Conservation (phyloP, 2,797 vertebrate species). For the Hozukius guyotensis region DNA sequence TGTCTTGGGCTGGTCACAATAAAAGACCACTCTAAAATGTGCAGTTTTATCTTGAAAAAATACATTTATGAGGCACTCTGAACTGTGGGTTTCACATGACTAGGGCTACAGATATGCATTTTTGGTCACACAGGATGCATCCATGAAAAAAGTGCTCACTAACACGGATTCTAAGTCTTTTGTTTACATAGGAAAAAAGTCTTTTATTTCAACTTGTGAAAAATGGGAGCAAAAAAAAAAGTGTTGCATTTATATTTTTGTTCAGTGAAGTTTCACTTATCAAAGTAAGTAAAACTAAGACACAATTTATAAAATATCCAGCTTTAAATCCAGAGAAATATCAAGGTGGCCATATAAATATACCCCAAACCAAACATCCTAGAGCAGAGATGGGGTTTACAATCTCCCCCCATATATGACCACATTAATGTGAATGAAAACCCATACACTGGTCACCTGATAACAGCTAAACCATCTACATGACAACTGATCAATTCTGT, state of each 20-base stretch:
- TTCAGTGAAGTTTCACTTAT: neutral
- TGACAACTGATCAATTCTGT: neutral
- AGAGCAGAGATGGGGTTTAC: neutral
- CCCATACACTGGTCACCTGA: neutral
- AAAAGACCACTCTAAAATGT: neutral
- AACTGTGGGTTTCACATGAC: too few relatives aligned
- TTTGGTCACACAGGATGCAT: neutral
- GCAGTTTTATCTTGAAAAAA: too few relatives aligned
- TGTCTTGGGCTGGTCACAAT: neutral
- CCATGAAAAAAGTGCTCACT: neutral
- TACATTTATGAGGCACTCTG: too few relatives aligned
- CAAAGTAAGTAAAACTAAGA: too few relatives aligned
- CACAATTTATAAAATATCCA: too few relatives aligned
- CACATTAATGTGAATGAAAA: neutral
- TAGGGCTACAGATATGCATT: too few relatives aligned
- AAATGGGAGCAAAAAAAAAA: neutral
- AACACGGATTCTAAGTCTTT: neutral
- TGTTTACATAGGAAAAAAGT: neutral
- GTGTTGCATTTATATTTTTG: neutral
- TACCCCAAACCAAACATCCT: neutral
- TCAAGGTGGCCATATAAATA: neutral
- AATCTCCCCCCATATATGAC: neutral
- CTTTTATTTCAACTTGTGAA: neutral
- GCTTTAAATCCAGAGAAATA: neutral
- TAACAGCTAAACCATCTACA: neutral